Conservation (phyloP, 2,888 invertebrate genomes). For the Campoplex capitator region DNA sequence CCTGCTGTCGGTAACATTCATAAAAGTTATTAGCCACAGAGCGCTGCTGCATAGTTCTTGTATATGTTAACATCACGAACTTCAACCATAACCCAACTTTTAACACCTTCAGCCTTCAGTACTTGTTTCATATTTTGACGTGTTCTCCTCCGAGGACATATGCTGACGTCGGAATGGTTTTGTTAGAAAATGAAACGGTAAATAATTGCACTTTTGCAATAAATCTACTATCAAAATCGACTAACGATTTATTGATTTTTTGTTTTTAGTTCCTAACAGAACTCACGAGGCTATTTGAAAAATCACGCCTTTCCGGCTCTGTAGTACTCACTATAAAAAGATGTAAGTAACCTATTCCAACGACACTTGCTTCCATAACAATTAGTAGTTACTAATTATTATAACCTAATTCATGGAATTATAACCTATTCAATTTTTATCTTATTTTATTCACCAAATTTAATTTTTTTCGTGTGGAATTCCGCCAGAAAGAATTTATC, state of each 20-base stretch:
- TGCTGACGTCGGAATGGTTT: slow-evolving; percentile 86
- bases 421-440: neutral
- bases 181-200: slow-evolving; percentile 89
- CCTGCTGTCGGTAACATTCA: neutral
- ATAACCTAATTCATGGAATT: neutral
- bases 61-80: slow-evolving; percentile 24
- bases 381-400: neutral
- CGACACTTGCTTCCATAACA: neutral
- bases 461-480: neutral
- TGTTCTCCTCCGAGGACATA: slow-evolving; percentile 75
- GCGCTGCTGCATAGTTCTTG: slow-evolving; percentile 8
- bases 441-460: slow-evolving; percentile 7
- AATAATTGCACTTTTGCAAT: slow-evolving; percentile 72
- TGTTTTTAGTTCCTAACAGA: slow-evolving; percentile 91
- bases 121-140: slow-evolving; percentile 61
- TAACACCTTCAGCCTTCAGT: slow-evolving; percentile 45
- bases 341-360: slow-evolving; percentile 88
- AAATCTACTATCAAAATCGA: slow-evolving; percentile 14
- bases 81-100: slow-evolving; percentile 68
- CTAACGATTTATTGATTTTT: slow-evolving; percentile 78
- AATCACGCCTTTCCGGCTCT: slow-evolving; percentile 91
- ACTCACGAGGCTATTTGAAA: slow-evolving; percentile 94
- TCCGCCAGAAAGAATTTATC: neutral
- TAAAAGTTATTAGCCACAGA: neutral
- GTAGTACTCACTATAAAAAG: slow-evolving; percentile 96